Evolutionary conservation across 2,888 invertebrate species (phyloP), one percentile per base, ranked within the genome.

Genomic region (Girardia tigrina): DNA sequence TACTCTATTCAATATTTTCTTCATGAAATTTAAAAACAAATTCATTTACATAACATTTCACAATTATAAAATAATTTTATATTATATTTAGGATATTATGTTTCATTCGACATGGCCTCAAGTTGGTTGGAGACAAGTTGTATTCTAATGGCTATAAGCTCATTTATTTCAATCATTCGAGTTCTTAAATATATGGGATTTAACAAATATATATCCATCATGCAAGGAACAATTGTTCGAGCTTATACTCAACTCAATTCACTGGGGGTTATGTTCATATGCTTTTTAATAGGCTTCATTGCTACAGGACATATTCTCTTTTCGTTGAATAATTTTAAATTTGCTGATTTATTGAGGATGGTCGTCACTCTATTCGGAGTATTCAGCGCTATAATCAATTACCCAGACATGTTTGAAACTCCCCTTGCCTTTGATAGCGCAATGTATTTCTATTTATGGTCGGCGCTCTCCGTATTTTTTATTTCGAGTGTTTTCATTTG

Each of bases 401-500:
- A 70, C 26, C 29, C 23, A 28, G 28, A 72, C 28, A 75, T 75
- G 71, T 75, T 75, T 70, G 69, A 72, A 26, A 72, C 27, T 16
- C 28, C 26, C n/a, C 29, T n/a, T n/a, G 28, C 72, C 8, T 26
- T 26, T n/a, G 71, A 29, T 70, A 75, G 26, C 26, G 71, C 69
- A 26, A 77, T 80, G 26, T 81, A 80, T 76, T 80, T 80, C 77
- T 77, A 79, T 74, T 76, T 79, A 0, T 80, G 79, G 72, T 78
- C 80, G 28, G 77, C 80, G 70, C 78, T 79, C 26, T 78, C 80
- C 14, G 79, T 80, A 16, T 80, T 80, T 74, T 76, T 80, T 28
- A 78, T 81, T 14, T 72, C 80, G 69, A 80, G 79, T 12, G 80
- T 80, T 79, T 80, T 80, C 73, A 75, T 80, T 73, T 79, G 80